A percentile compares a stretch with the other conserved stretches of the same genome.
Conservation (phyloP, 1,140 invertebrate species). For the Drosophila erecta region DNA sequence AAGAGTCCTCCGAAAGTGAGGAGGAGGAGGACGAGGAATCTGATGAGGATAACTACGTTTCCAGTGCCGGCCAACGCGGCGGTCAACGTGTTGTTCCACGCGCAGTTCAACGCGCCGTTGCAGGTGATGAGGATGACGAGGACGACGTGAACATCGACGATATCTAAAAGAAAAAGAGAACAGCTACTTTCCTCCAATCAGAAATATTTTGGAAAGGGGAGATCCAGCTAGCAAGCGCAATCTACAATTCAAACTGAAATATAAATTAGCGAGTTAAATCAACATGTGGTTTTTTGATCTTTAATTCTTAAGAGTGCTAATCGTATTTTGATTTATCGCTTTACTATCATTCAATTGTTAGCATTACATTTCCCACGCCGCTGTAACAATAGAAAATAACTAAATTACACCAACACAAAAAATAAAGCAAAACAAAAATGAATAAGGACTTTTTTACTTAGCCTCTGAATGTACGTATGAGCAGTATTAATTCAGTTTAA, state of each 20-base stretch:
- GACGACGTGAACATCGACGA: conserved; percentile 96
- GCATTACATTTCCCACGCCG: conserved; percentile 34
- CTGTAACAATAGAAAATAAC: conserved; percentile 41
- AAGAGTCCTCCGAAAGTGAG: conserved; percentile 90
- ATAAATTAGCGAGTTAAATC: conserved; percentile 1
- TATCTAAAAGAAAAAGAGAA: conserved; percentile 87
- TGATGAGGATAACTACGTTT: conserved; percentile 85
- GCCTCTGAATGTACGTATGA: too few species aligned
- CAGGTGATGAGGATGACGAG: conserved; percentile 88
- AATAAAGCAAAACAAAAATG: conserved; percentile 10
- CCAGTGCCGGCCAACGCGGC: too few species aligned
- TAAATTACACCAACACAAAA: conserved; percentile 33
- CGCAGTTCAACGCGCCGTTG: not conserved
- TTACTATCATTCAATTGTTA: conserved; percentile 29
- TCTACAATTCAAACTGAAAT: conserved; percentile 8
- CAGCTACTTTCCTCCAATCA: not conserved
- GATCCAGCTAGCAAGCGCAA: conserved; percentile 1
- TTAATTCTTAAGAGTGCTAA: conserved; percentile 6
- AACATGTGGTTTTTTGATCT: conserved; percentile 1
- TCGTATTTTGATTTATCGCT: conserved; percentile 26
- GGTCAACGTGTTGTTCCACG: too few species aligned
- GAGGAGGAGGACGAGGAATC: conserved; percentile 87
- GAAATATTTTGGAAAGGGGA: conserved; percentile 12
- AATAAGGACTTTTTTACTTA: too few species aligned
- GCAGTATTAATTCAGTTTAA: too few species aligned